These are phyloP conservation scores for Enteromius mattozi DNA, from an alignment of 2,797 vertebrate species.

Conservation along the genomic window DNA sequence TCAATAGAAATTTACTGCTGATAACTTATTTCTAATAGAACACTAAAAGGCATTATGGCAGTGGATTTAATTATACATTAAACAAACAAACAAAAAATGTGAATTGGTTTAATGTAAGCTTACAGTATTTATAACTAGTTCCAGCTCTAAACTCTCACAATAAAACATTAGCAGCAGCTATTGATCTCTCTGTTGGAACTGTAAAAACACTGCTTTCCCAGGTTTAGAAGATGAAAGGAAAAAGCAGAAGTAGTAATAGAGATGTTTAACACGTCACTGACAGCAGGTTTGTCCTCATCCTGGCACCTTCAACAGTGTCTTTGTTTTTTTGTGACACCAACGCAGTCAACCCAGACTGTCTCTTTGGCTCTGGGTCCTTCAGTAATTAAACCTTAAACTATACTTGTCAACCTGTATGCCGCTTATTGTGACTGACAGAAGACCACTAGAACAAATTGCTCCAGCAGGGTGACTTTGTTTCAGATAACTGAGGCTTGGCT, in stretches of 20 bases:
- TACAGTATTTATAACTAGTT: neutral
- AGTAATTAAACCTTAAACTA: slow-evolving; percentile 66
- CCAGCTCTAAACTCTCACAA: neutral
- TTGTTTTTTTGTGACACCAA: slow-evolving; percentile 23
- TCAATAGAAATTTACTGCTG: too few species aligned
- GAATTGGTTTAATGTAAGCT: neutral
- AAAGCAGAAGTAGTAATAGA: neutral
- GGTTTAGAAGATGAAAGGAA: neutral
- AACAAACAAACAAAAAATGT: neutral
- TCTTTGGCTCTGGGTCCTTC: slow-evolving; percentile 18
- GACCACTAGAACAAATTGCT: slow-evolving; percentile 62
- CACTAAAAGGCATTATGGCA: too few species aligned
- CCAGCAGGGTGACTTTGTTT: slow-evolving; percentile 33
- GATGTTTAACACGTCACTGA: slow-evolving; percentile 18
- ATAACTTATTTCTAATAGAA: too few species aligned
- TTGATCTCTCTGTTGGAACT: neutral
- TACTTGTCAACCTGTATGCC: slow-evolving; percentile 55
- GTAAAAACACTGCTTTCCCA: neutral
- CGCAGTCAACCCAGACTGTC: slow-evolving; percentile 9
- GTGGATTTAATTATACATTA: too few species aligned
- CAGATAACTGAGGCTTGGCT: slow-evolving; percentile 20
- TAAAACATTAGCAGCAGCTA: neutral
- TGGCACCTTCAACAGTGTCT: slow-evolving; percentile 10
- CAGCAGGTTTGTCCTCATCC: slow-evolving; percentile 33
- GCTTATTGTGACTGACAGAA: slow-evolving; percentile 63